These are phyloP conservation scores for Trichopoda pennipes DNA, from an alignment of 2,888 invertebrate species.

Conservation along the genomic window DNA sequence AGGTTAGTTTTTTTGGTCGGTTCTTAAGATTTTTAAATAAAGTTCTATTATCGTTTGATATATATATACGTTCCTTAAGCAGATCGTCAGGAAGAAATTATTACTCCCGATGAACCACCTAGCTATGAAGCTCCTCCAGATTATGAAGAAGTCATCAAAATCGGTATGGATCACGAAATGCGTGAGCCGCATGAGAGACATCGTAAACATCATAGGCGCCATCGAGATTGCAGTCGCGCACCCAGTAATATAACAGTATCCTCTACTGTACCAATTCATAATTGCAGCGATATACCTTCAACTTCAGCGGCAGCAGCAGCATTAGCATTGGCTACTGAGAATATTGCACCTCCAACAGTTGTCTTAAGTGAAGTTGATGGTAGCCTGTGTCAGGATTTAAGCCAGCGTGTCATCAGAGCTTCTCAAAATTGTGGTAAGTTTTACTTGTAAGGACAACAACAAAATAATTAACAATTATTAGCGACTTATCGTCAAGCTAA, in stretches of 20 bases:
- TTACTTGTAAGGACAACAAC: not conserved
- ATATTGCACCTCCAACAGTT: not conserved
- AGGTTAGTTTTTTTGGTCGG: constrained; percentile 80
- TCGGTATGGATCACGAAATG: constrained; percentile 81
- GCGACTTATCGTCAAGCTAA: too few relatives aligned
- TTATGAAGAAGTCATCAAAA: constrained; percentile 86
- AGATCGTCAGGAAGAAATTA: constrained; percentile 81
- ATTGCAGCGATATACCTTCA: constrained; percentile 74
- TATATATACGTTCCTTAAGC: constrained; percentile 69
- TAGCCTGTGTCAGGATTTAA: constrained; percentile 68
- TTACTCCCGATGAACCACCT: constrained; percentile 83
- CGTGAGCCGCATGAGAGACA: constrained; percentile 76
- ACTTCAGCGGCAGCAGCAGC: constrained; percentile 77
- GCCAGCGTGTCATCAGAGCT: constrained; percentile 75
- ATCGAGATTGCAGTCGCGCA: constrained; percentile 73
- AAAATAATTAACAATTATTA: too few relatives aligned
- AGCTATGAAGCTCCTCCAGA: constrained; percentile 87
- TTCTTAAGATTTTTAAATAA: not conserved
- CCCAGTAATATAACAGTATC: constrained; percentile 73
- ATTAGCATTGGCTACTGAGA: constrained; percentile 55
- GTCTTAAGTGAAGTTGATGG: constrained; percentile 34
- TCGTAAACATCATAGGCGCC: constrained; percentile 73
- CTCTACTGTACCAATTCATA: constrained; percentile 69
- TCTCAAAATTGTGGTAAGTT: constrained; percentile 78
- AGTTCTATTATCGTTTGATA: not conserved